Evolutionary conservation across 2,888 invertebrate genomes (phyloP).

Genomic region (Epinotia nisella): DNA sequence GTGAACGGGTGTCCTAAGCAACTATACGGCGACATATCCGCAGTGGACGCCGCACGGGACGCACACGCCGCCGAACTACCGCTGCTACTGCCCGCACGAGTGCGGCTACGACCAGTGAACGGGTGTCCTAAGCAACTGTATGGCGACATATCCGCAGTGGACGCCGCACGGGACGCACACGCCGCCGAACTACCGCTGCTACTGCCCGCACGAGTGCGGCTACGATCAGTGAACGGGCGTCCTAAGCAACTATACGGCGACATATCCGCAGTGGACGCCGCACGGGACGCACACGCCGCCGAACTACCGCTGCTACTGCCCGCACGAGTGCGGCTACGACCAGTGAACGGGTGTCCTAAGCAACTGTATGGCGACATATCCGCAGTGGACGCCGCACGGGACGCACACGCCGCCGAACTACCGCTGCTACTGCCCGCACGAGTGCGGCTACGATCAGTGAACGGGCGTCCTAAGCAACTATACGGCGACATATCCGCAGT

Average conservation of each 20-base stretch:
- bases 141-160: too few species aligned
- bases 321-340: not conserved
- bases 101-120: conserved; percentile 9
- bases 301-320: too few species aligned
- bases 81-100: too few species aligned
- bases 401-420: conserved; percentile 45
- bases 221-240: conserved; percentile 1
- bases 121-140: too few species aligned
- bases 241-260: conserved; percentile 33
- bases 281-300: conserved; percentile 46
- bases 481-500: too few species aligned
- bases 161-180: conserved; percentile 41
- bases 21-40: too few species aligned
- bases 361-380: too few species aligned
- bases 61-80: conserved; percentile 45
- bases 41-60: conserved; percentile 7
- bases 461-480: too few species aligned
- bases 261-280: conserved; percentile 13
- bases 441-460: conserved; percentile 2
- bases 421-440: too few species aligned
- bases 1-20: not conserved
- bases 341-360: not conserved
- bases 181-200: conserved; percentile 34
- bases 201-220: too few species aligned
- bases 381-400: not conserved